Evolutionary conservation across 2,888 invertebrate species (phyloP), one percentile per base, ranked within the genome.

Genomic region (Drosophila ustulata): DNA sequence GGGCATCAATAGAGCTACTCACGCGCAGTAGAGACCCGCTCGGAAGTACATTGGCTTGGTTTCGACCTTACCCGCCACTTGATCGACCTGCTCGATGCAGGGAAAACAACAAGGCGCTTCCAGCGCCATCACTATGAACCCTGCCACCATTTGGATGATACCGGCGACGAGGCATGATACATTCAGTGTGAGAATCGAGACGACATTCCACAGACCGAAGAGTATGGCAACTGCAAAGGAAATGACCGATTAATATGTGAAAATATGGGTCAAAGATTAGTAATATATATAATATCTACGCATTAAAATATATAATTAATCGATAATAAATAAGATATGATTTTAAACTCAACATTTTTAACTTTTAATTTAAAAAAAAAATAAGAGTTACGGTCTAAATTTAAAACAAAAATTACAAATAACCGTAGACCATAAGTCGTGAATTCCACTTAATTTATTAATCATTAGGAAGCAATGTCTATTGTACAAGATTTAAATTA

Each of bases 41-140:
- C 97, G 96, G 91, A 98, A 96, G 96, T 97, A 98, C 90, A 97
- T 95, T 0, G 98, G 98, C 79, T 97, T 94, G 59, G 94, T 93
- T 88, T 98, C 98, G 58, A 97, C 95, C 93, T 95, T 96, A 88
- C 96, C 95, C 66, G 97, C 96, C 59, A 98, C 93, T 93, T 71
- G 95, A 94, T 93, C 97, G 97, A 99, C 98, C 93, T 97, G 97
- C 91, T 98, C 99, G 77, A 99, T 95, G 93, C 98, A 99, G 93
- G 98, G 95, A 93, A 98, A 99, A 93, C 98, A 99, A 92, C 97
- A 99, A 0, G 99, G 99, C 43, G 99, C 98, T 93, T 99, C 99
- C 88, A 98, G 94, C 47, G 96, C 95, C 81, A 98, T 94, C 70
- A 97, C 95, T 71, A 97, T 90, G 93, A 99, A 98, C 43, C 98